phyloP scores from a whole-genome alignment of 2,113 vertebrate genomes.

The Holacanthus passer region DNA sequence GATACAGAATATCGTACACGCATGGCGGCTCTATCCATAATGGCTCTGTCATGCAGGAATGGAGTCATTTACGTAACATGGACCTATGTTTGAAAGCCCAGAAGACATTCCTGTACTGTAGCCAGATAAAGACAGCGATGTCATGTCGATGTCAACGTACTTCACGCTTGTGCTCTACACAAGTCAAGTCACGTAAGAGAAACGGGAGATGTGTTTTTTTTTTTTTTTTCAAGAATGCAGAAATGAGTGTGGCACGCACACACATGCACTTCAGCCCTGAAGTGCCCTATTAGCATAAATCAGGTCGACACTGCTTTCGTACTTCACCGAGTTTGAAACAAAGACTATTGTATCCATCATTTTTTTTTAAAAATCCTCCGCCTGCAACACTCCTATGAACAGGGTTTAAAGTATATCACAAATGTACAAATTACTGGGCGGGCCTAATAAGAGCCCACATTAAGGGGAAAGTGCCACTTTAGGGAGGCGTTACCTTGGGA shows the following conservation, averaged over 20 bases:
- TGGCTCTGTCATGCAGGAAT: conserved; percentile 25
- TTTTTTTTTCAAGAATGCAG: background rate
- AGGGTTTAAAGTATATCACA: conserved; percentile 58
- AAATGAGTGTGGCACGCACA: conserved; percentile 7
- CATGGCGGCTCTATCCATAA: background rate
- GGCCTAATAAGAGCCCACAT: conserved; percentile 48
- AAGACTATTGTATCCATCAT: conserved; percentile 33
- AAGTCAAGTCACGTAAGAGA: background rate
- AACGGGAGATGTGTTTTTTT: background rate
- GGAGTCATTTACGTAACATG: conserved; percentile 18
- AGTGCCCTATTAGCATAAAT: conserved; percentile 32
- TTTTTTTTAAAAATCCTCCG: conserved; percentile 15
- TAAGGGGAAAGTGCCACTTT: conserved; percentile 66
- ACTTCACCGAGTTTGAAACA: conserved; percentile 38
- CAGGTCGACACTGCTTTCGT: conserved; percentile 29
- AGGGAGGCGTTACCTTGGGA: conserved; percentile 72
- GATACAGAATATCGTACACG: conserved; percentile 7
- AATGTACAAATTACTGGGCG: conserved; percentile 69
- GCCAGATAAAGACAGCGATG: background rate
- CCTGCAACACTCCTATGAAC: conserved; percentile 40
- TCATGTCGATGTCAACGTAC: background rate
- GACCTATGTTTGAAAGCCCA: conserved; percentile 14
- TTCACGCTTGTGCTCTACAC: background rate
- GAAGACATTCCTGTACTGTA: background rate
- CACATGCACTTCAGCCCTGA: conserved; percentile 5